A percentile compares a stretch with the other conserved stretches of the same genome.
These are phyloP conservation scores for Zaprionus africanus DNA, from an alignment of 1,140 invertebrate genomes.

Conservation along the genomic window DNA sequence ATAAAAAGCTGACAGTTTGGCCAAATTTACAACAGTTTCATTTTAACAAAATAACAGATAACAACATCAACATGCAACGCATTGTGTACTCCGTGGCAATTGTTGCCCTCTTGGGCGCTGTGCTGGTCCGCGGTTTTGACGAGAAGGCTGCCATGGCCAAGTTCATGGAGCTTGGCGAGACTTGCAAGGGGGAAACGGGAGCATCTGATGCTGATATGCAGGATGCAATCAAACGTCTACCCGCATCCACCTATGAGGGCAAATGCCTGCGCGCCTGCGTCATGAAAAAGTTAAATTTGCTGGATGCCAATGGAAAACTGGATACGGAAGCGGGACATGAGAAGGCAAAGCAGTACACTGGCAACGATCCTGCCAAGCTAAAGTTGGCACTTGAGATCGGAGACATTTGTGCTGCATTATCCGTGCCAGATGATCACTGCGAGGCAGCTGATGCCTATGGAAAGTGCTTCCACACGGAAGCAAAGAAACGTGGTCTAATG, in stretches of 20 bases:
- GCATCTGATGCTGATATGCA: conserved; percentile 56
- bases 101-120: conserved; percentile 35
- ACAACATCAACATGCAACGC: conserved; percentile 48
- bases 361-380: conserved; percentile 64
- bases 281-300: conserved; percentile 60
- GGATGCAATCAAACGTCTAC: conserved; percentile 46
- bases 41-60: conserved; percentile 10
- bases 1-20: conserved; percentile 32
- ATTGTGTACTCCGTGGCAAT: conserved; percentile 22
- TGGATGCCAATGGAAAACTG: conserved; percentile 56
- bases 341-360: conserved; percentile 66
- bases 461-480: conserved; percentile 55
- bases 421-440: conserved; percentile 65
- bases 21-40: conserved; percentile 32
- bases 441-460: conserved; percentile 60
- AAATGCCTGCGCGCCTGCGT: conserved; percentile 70
- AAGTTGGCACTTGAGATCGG: conserved; percentile 61
- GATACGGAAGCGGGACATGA: conserved; percentile 43
- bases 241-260: conserved; percentile 47
- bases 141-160: conserved; percentile 59
- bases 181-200: conserved; percentile 49
- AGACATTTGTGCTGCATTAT: conserved; percentile 53
- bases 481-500: conserved; percentile 46
- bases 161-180: conserved; percentile 50
- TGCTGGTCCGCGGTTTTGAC: conserved; percentile 51